Base-by-base conservation (phyloP, 2,888 invertebrate genomes). In the Xylota sylvarum region DNA sequence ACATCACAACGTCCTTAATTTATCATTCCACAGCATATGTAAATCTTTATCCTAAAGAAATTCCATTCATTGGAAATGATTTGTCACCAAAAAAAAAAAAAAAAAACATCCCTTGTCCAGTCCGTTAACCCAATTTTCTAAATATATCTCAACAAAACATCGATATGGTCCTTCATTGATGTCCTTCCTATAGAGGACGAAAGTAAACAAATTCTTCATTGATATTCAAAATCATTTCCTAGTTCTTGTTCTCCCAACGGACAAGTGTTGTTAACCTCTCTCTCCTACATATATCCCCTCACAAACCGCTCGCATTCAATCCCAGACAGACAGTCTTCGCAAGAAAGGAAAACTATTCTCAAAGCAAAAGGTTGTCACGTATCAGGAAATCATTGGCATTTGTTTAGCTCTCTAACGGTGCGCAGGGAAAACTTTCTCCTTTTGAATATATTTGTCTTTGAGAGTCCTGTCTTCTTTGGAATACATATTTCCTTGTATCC, bases 141-240 rank as follows among this genome's bases (percentile, higher is more conserved):
- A 60, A 46, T 32, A 48, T 62, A 46, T 37, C 10, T 70, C 14
- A 55, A 46, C 48, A 46, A 58, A 62, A 55, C 79, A 73, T 67
- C 73, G 78, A 78, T 78, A 72, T 40, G 23, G 65, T 48, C 17
- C 72, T 40, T 65, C 43, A 67, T 55, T 37, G 60, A 79, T 64
- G 48, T 74, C 73, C 35, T 50, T 43, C 10, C 55, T n/a, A 50
- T 65, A 62, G 55, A 37, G 14, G 55, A 55, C 77, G 40, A 64
- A 48, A 64, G 62, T 84, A 83, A 78, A 83, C 72, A 74, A 80
- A 52, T 50, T 37, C 32, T 69, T 70, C 84, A 85, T 85, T 85
- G 70, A 69, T 85, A 85, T 85, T 85, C 84, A 85, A 76, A 85
- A 85, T 85, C 84, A 76, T 76, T 80, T 74, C 62, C 64, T 79